phyloP scores from a whole-genome alignment of 2,797 vertebrate genomes.

The Morelia viridis region DNA sequence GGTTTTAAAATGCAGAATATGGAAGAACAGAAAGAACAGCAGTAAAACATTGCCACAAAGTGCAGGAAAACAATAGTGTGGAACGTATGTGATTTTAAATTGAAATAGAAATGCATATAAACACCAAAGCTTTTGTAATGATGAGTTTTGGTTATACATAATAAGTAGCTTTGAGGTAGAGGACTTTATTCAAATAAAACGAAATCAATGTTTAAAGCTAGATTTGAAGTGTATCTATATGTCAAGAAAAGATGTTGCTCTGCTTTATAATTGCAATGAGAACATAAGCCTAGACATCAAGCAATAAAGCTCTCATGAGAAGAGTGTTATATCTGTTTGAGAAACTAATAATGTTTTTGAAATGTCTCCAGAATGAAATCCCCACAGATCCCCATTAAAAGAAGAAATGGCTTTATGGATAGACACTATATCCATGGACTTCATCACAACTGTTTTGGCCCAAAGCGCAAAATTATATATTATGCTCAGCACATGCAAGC shows the following conservation, averaged over 20 bases:
- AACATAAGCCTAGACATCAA: neutral
- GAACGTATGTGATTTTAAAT: conserved; percentile 11
- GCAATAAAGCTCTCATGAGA: neutral
- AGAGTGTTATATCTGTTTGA: neutral
- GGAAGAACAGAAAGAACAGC: neutral
- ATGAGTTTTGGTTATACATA: conserved; percentile 9
- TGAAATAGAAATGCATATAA: conserved; percentile 21
- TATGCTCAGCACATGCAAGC: neutral
- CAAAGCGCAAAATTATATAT: neutral
- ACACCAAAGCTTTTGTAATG: conserved; percentile 1
- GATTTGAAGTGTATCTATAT: neutral
- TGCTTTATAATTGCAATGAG: neutral
- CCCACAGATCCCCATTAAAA: neutral
- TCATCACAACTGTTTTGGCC: neutral
- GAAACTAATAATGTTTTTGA: neutral
- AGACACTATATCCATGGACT: neutral
- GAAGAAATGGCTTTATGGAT: neutral
- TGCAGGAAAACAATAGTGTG: neutral
- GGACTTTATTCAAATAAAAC: conserved; percentile 18
- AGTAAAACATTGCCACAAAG: neutral
- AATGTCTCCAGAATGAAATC: neutral
- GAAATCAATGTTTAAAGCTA: neutral
- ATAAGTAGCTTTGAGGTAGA: conserved; percentile 1
- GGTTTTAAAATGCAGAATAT: conserved; percentile 25
- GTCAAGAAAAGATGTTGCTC: neutral